Conservation (phyloP, 2,888 invertebrate genomes). For the Plagodis dolabraria region DNA sequence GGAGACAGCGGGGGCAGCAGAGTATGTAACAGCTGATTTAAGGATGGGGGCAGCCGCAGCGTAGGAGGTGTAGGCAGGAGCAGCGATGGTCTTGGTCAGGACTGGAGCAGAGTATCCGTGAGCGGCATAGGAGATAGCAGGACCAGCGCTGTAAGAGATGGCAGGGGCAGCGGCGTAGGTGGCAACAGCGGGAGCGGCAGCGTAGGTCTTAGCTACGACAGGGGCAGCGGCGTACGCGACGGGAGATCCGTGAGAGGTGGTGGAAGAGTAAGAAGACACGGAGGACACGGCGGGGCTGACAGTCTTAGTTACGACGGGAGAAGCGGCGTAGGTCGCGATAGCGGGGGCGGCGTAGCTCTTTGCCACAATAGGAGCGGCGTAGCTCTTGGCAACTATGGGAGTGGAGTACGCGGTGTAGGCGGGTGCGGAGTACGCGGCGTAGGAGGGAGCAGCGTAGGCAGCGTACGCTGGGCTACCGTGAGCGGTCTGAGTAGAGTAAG, state of each 20-base stretch:
- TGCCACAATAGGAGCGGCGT: constrained; percentile 32
- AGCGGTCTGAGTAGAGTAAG: constrained; percentile 50
- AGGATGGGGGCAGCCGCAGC: constrained; percentile 50
- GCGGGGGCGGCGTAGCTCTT: constrained; percentile 50
- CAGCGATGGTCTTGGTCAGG: constrained; percentile 52
- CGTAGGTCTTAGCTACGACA: constrained; percentile 59
- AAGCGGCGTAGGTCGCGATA: constrained; percentile 48
- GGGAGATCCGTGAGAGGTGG: constrained; percentile 59
- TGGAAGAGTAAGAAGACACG: constrained; percentile 58
- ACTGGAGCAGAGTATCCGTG: constrained; percentile 51
- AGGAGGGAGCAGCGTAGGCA: constrained; percentile 48
- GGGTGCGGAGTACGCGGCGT: constrained; percentile 62
- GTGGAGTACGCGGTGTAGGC: constrained; percentile 57
- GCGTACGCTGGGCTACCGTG: constrained; percentile 48
- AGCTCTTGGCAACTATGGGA: constrained; percentile 60
- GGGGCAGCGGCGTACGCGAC: constrained; percentile 67
- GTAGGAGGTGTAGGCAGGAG: constrained; percentile 58
- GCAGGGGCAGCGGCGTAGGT: constrained; percentile 50
- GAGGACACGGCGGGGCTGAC: constrained; percentile 57
- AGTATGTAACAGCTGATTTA: constrained; percentile 56
- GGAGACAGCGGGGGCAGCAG: constrained; percentile 56
- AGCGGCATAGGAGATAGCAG: constrained; percentile 67
- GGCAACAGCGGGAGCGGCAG: constrained; percentile 54
- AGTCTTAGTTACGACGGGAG: constrained; percentile 54
- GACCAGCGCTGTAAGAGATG: constrained; percentile 58